Base-by-base conservation (phyloP, 2,888 invertebrate genomes). In the Tanypteryx hageni region DNA sequence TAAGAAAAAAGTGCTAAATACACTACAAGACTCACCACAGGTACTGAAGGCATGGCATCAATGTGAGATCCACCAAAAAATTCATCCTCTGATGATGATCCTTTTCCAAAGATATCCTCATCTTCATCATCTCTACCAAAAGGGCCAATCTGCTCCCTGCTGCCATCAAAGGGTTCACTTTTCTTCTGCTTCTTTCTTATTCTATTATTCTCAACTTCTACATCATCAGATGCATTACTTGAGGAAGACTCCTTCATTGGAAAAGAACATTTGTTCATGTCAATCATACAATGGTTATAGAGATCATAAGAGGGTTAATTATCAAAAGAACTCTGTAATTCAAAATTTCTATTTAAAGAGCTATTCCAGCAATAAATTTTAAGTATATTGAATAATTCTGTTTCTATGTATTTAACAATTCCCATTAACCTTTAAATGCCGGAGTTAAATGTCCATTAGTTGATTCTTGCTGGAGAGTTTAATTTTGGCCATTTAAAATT, bases 21-120 rank as follows among this genome's bases (percentile, higher is more conserved):
- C 44, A 44, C 44, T 44, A 3, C 44, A 44, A 22, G n/a, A 76
- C 76, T 27, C 7, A 76, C 76, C 76, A 76, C 27, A 59, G 68
- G 92, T 14, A 81, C 11, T 3, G 56, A 16, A 16, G 59, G 56
- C 14, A 22, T 64, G 8, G 13, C 58, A 13, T 59, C 57, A 11
- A 31, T 61, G 22, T 57, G 58, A n/a, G 76, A 18, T 8, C 44
- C 22, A 18, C 44, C 84, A 31, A 83, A 83, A 64, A 91, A 44
- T 11, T 92, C 92, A 64, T 92, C 92, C 11, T 58, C 93, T 11
- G 93, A 93, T 18, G 92, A 89, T 27, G 93, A 92, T 0, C 85
- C 91, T 27, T 93, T 92, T n/a, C 93, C 93, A 92, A 93, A 93
- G 92, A 93, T 92, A 57, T 93, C 92, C 0, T 61, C 76, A 16